A percentile compares a stretch with the other conserved stretches of the same genome.
Evolutionary conservation across 2,888 invertebrate genomes (phyloP).

Genomic region (Cactoblastis cactorum): DNA sequence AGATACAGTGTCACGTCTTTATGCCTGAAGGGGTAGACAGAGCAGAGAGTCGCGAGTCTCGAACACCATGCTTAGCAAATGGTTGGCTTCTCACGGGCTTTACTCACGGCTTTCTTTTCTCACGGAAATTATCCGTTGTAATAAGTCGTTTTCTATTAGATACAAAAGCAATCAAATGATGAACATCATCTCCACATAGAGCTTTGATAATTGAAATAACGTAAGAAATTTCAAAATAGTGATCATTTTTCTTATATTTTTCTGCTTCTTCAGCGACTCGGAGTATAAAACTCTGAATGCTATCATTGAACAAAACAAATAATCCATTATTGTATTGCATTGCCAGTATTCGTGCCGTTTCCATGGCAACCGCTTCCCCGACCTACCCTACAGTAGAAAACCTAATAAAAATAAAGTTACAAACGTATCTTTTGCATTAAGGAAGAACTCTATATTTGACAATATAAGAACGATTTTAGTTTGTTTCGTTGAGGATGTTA

Average conservation of each 20-base stretch:
- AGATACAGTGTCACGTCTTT: no score
- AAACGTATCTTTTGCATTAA: slow-evolving; percentile 14
- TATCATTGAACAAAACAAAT: slow-evolving; percentile 11
- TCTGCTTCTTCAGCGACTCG: background rate
- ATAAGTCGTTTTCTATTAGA: no score
- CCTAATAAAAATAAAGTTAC: slow-evolving; percentile 49
- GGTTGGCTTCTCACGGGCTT: no score
- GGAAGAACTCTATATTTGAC: slow-evolving; percentile 14
- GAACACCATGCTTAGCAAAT: no score
- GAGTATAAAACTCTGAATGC: background rate
- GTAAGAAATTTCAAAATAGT: no score
- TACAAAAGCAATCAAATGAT: no score
- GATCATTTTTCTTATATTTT: background rate
- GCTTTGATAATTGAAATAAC: no score
- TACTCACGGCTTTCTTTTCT: no score
- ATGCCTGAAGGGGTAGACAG: no score
- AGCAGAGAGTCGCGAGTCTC: no score
- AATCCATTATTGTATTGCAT: slow-evolving; percentile 20
- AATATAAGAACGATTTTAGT: slow-evolving; percentile 19
- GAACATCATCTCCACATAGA: no score
- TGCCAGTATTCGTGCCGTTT: slow-evolving; percentile 46
- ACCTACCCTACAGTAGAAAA: slow-evolving; percentile 55
- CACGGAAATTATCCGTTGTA: no score
- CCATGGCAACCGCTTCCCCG: slow-evolving; percentile 45
- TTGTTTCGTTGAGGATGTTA: slow-evolving; percentile 11